Base-by-base conservation (phyloP, 2,797 vertebrate species). In the Sparus aurata region DNA sequence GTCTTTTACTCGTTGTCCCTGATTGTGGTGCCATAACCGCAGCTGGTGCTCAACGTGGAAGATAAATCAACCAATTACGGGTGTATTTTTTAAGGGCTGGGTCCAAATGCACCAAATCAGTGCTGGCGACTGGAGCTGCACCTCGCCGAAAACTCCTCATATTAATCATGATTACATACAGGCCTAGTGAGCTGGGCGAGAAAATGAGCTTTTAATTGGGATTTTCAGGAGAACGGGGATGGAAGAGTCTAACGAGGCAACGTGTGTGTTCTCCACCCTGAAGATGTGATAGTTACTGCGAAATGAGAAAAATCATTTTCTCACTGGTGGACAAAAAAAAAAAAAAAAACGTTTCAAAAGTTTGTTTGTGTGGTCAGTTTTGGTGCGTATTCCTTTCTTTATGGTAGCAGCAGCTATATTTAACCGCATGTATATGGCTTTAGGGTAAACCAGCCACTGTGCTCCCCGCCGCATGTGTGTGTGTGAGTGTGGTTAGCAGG, bases 121-220 rank as follows among this genome's bases (percentile, higher is more conserved):
- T 11, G 58, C 67, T 76, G 73, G 79, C n/a, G 58, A 84, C 84
- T 81, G 60, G 34, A 82, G 57, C 76, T 46, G 65, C 61, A 84
- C 71, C 50, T 58, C 62, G 41, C 59, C 55, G 65, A 79, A 87
- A 87, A 87, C 82, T 77, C 78, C 27, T 50, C 55, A 23, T 87
- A 93, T 94, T 93, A 84, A 92, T 95, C 91, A 90, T 88, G 85
- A 93, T 94, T 93, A 93, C 79, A 61, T 89, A 84, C 80, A 58
- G 77, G 71, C 77, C 59, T 23, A 63, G 67, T 41, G 80, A 92
- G 82, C 79, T 65, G 85, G 66, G 84, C 73, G 70, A 82, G 68
- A 85, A 86, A 91, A 89, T 81, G 17, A 86, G 82, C 41, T 91
- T 93, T 91, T 91, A 93, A 91, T 89, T 87, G 79, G 85, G 83